Percentiles rank a stretch among this genome's conserved stretches.
phyloP scores from a whole-genome alignment of 1,140 invertebrate species.

The Drosophila ogumai region DNA sequence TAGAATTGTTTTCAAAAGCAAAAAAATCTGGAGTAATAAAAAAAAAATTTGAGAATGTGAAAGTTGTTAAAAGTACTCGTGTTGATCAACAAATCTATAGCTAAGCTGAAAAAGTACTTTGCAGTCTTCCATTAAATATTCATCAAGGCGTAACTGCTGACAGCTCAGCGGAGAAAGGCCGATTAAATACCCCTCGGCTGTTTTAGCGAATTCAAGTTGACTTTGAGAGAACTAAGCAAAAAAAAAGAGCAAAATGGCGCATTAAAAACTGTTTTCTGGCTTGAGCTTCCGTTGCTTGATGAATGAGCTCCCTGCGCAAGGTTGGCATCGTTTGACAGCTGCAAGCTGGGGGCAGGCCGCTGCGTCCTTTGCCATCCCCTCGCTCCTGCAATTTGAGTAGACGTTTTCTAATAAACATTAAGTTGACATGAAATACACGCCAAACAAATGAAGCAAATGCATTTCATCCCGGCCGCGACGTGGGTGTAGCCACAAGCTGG shows the following conservation, averaged over 20 bases:
- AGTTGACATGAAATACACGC: conserved; percentile 80
- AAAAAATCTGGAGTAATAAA: too few species aligned
- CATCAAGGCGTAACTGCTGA: background rate
- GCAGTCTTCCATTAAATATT: background rate
- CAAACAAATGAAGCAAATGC: conserved; percentile 82
- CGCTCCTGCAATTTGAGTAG: conserved; percentile 55
- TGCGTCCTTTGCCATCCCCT: conserved; percentile 1
- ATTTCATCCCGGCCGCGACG: conserved; percentile 49
- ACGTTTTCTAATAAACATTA: conserved; percentile 80
- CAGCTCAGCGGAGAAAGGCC: background rate
- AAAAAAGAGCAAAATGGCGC: conserved; percentile 34
- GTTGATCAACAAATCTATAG: background rate
- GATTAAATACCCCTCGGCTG: conserved; percentile 6
- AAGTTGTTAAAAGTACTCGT: too few species aligned
- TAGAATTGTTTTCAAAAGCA: too few species aligned
- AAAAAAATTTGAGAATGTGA: background rate
- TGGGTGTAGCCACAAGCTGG: conserved; percentile 57
- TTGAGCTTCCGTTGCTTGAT: conserved; percentile 30
- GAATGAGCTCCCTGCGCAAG: conserved; percentile 26
- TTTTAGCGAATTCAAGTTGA: conserved; percentile 14
- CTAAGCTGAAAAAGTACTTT: background rate
- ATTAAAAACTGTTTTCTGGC: conserved; percentile 16
- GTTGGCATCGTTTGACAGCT: conserved; percentile 12
- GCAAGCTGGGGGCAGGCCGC: background rate
- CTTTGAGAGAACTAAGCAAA: conserved; percentile 11